Conservation (phyloP, 2,113 vertebrate genomes). For the Myiagra hebetior region DNA sequence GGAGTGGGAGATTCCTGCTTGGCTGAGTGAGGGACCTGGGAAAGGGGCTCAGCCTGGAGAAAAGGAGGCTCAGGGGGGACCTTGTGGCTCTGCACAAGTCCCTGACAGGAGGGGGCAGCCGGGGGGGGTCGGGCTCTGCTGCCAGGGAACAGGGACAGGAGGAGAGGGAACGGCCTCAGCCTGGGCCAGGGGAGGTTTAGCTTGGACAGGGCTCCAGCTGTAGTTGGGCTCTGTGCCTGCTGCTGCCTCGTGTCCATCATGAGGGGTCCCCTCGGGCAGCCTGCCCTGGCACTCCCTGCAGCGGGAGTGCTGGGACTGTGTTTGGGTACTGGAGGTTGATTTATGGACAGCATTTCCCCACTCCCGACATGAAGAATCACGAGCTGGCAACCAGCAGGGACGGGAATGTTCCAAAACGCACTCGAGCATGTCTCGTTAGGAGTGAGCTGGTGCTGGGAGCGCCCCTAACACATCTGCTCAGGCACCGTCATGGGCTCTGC, state of each 20-base stretch:
- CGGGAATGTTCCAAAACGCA: accelerated
- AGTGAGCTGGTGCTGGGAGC: not conserved
- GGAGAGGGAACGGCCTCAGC: accelerated
- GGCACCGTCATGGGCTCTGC: not conserved
- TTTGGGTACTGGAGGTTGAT: not conserved
- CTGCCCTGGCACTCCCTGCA: too few relatives aligned
- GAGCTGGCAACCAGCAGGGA: not conserved
- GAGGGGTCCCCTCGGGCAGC: not conserved
- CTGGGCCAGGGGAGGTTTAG: not conserved
- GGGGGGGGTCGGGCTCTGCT: not conserved
- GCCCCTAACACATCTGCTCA: not conserved
- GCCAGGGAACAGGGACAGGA: not conserved
- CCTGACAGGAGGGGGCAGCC: not conserved
- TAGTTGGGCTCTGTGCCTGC: accelerated
- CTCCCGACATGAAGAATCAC: not conserved
- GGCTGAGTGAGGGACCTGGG: not conserved
- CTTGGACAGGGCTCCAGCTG: not conserved
- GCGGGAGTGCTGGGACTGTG: not conserved
- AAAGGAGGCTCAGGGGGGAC: not conserved
- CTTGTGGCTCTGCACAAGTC: not conserved
- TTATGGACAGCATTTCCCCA: not conserved
- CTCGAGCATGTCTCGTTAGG: not conserved
- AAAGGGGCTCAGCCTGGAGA: not conserved
- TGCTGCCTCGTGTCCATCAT: accelerated
- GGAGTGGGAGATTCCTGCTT: not conserved